These are phyloP conservation scores for Oxyura jamaicensis DNA, from an alignment of 2,113 vertebrate genomes.

Conservation along the genomic window DNA sequence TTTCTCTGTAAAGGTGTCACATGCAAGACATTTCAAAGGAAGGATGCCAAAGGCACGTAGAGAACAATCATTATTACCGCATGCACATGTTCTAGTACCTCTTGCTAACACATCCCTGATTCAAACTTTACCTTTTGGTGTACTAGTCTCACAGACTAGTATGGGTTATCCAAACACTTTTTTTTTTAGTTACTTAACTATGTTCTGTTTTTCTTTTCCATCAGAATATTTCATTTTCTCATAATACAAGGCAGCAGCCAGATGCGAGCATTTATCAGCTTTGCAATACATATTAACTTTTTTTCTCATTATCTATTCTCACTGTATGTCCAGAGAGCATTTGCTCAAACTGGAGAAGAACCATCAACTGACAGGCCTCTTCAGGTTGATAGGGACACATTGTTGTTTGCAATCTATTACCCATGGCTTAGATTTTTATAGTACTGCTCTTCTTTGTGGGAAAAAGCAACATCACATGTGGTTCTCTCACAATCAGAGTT, in stretches of 20 bases:
- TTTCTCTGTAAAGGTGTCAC: background rate
- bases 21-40: background rate
- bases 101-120: background rate
- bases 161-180: background rate
- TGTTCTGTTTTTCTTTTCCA: background rate
- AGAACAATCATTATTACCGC: background rate
- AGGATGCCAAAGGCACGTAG: background rate
- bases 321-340: background rate
- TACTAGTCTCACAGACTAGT: background rate
- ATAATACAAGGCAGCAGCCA: background rate
- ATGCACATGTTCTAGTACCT: background rate
- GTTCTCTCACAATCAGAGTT: background rate
- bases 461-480: background rate
- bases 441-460: background rate
- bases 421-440: background rate
- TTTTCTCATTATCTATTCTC: background rate
- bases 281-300: background rate
- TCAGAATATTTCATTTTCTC: background rate
- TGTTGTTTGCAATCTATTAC: background rate
- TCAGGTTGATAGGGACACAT: background rate
- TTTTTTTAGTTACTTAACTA: background rate
- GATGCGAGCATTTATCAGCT: background rate
- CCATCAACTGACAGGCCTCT: background rate
- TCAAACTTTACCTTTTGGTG: background rate
- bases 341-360: background rate